Conservation (phyloP, 2,797 vertebrate species). For the Microchirus variegatus region DNA sequence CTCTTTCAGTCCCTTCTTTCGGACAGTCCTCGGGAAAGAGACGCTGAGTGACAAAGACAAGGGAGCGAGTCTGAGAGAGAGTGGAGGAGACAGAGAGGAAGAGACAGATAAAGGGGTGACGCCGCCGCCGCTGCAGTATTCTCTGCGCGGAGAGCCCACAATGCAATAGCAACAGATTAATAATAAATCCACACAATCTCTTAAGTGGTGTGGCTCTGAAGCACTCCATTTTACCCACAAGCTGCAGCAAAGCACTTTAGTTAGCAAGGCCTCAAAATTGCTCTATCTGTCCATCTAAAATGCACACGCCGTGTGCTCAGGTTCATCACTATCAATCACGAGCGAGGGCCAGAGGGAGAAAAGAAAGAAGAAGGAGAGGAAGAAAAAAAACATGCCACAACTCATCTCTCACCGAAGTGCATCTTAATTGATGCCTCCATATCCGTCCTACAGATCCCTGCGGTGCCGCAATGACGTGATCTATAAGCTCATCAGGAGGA, state of each 20-base stretch:
- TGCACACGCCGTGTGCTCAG: constrained; percentile 54
- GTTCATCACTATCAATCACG: constrained; percentile 69
- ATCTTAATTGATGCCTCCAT: constrained; percentile 69
- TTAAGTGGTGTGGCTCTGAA: constrained; percentile 64
- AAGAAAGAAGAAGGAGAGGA: constrained; percentile 51
- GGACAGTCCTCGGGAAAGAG: constrained; percentile 38
- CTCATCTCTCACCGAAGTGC: constrained; percentile 60
- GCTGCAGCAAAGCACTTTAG: constrained; percentile 66
- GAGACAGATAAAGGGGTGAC: constrained; percentile 10
- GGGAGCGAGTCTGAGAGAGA: constrained; percentile 31
- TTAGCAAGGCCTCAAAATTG: constrained; percentile 55
- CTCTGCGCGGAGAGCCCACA: constrained; percentile 30
- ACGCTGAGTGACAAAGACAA: constrained; percentile 60
- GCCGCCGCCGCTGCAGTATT: constrained; percentile 43
- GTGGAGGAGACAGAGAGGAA: constrained; percentile 54
- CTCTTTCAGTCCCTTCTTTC: constrained; percentile 41
- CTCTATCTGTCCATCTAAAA: constrained; percentile 65
- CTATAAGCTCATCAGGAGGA: constrained; percentile 66
- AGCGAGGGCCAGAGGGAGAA: constrained; percentile 47
- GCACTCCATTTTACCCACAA: constrained; percentile 71
- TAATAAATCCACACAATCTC: constrained; percentile 72
- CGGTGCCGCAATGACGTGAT: constrained; percentile 53
- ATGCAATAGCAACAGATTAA: constrained; percentile 59
- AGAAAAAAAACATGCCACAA: constrained; percentile 50
- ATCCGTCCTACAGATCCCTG: constrained; percentile 55